Conservation (phyloP, 2,113 vertebrate species). For the Cynocephalus volans region DNA sequence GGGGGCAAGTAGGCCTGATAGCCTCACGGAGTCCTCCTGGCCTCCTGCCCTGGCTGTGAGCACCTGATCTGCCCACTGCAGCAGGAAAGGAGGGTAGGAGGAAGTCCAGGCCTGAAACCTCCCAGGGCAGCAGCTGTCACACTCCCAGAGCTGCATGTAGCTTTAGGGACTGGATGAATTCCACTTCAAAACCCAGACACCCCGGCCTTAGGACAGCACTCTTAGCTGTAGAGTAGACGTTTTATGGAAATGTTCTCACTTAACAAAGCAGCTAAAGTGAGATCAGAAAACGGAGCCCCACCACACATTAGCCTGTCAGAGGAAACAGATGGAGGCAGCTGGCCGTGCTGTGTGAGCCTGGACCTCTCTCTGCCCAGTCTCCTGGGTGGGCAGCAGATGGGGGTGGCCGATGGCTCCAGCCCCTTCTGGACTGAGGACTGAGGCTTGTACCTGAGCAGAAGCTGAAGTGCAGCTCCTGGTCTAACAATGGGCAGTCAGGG, state of each 20-base stretch:
- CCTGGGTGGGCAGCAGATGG: fast-evolving
- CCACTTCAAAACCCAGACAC: not conserved
- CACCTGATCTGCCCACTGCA: not conserved
- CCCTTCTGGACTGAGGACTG: not conserved
- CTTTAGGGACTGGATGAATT: not conserved
- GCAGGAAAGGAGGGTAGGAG: not conserved
- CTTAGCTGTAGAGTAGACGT: not conserved
- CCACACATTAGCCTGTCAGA: not conserved
- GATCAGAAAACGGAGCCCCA: not conserved
- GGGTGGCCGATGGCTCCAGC: not conserved
- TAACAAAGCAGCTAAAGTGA: not conserved
- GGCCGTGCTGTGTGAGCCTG: not conserved
- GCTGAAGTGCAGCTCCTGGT: not conserved
- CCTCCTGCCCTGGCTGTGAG: not conserved
- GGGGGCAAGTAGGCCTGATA: not conserved
- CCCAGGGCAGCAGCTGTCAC: not conserved
- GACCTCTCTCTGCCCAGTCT: not conserved
- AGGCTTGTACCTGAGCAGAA: not conserved
- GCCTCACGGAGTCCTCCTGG: not conserved
- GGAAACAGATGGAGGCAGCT: not conserved
- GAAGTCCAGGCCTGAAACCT: not conserved
- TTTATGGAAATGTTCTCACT: not conserved
- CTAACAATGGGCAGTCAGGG: not conserved
- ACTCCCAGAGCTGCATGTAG: not conserved
- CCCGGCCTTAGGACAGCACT: too few species aligned